These are phyloP conservation scores for Aelia acuminata DNA, from an alignment of 2,888 invertebrate species.

Conservation along the genomic window DNA sequence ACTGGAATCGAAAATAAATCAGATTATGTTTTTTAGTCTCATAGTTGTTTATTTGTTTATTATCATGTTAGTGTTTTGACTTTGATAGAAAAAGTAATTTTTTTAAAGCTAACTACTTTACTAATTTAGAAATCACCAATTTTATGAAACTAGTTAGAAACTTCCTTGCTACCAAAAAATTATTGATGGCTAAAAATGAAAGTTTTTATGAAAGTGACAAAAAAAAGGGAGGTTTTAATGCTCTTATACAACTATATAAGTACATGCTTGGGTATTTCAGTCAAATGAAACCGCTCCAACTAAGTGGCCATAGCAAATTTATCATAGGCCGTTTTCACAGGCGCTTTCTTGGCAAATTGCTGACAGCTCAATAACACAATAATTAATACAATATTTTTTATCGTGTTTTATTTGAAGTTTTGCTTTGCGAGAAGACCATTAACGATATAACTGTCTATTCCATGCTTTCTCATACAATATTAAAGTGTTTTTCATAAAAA, in stretches of 20 bases:
- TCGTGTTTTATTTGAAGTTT: neutral
- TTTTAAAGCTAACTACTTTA: too few species aligned
- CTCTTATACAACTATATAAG: neutral
- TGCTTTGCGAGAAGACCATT: neutral
- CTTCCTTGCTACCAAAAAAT: neutral
- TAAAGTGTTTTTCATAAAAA: neutral
- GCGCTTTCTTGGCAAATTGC: neutral
- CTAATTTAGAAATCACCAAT: too few species aligned
- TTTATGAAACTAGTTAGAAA: too few species aligned
- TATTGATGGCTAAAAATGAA: slow-evolving; percentile 20
- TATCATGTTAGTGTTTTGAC: too few species aligned
- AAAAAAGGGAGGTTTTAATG: neutral
- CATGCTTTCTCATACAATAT: neutral
- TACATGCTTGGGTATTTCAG: neutral
- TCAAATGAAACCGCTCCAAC: neutral
- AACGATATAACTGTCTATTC: neutral
- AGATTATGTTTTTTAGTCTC: too few species aligned
- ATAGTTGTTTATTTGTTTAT: too few species aligned
- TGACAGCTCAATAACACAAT: neutral
- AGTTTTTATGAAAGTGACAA: neutral
- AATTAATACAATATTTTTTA: neutral
- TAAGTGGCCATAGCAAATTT: neutral
- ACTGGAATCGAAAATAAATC: too few species aligned
- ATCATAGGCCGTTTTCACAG: slow-evolving; percentile 18
- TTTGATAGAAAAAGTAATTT: too few species aligned